Conservation (phyloP, 2,113 vertebrate genomes). For the Barnardius zonarius region DNA sequence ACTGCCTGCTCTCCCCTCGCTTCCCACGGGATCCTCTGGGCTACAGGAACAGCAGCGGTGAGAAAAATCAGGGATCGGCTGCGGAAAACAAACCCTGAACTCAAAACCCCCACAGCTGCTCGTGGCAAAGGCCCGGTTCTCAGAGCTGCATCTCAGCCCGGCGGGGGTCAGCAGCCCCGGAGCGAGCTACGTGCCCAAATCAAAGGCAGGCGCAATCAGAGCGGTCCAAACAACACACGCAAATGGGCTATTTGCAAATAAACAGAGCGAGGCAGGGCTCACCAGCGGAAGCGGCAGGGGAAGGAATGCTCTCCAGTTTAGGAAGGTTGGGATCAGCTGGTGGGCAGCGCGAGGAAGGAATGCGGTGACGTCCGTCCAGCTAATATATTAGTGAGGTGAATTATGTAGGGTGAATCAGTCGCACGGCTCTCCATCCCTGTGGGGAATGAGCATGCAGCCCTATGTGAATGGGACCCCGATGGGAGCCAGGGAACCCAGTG, state of each 20-base stretch:
- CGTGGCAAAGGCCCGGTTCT: neutral
- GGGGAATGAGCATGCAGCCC: neutral
- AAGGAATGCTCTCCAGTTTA: constrained; percentile 29
- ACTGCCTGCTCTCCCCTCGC: neutral
- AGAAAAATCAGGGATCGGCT: neutral
- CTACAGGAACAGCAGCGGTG: neutral
- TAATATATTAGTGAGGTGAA: constrained; percentile 40
- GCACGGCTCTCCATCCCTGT: neutral
- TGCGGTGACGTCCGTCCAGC: constrained; percentile 32
- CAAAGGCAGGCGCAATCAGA: neutral
- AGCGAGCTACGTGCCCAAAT: neutral
- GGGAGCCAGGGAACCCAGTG: neutral
- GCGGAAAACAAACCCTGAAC: neutral
- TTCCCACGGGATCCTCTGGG: neutral
- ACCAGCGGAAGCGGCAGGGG: constrained; percentile 5
- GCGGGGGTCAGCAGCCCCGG: neutral
- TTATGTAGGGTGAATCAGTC: constrained; percentile 41
- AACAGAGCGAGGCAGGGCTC: neutral
- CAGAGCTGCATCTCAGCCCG: neutral
- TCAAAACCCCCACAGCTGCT: constrained; percentile 6
- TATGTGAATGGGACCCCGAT: neutral
- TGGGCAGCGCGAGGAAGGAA: constrained; percentile 42
- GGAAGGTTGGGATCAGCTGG: constrained; percentile 45
- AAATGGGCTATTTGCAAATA: constrained; percentile 36
- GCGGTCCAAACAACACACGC: neutral